These are phyloP conservation scores for Poeciliopsis infans DNA, from an alignment of 2,797 vertebrate species.

Conservation along the genomic window DNA sequence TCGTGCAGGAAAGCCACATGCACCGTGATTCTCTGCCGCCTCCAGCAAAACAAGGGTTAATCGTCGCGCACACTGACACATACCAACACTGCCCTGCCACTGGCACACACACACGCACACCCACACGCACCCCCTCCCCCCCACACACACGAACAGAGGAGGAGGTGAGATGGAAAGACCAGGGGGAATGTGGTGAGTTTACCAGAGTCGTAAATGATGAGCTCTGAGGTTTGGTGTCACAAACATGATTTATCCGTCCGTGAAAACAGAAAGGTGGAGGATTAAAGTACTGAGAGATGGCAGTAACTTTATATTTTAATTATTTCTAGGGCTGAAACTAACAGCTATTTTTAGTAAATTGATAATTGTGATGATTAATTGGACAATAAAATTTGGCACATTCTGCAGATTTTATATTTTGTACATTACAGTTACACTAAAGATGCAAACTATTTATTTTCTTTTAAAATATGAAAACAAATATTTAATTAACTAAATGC, in stretches of 20 bases:
- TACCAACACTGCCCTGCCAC: slow-evolving; percentile 76
- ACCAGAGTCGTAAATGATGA: slow-evolving; percentile 49
- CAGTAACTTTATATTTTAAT: background rate
- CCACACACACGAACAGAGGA: slow-evolving; percentile 52
- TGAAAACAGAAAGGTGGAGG: background rate
- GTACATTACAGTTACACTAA: too few species aligned
- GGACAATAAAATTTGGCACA: background rate
- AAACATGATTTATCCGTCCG: slow-evolving; percentile 15
- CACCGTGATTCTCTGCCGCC: slow-evolving; percentile 75
- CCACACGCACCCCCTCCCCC: slow-evolving; percentile 27
- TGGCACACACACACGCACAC: slow-evolving; percentile 49
- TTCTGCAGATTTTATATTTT: background rate
- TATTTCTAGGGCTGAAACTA: background rate
- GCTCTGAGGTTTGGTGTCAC: slow-evolving; percentile 18
- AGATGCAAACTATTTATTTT: too few species aligned
- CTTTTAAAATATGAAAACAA: background rate
- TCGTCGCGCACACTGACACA: slow-evolving; percentile 58
- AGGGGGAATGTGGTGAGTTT: slow-evolving; percentile 56
- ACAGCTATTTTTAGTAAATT: background rate
- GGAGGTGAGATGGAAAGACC: slow-evolving; percentile 45
- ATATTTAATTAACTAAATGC: background rate
- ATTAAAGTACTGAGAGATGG: background rate
- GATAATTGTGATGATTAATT: background rate
- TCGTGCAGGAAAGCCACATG: slow-evolving; percentile 84
- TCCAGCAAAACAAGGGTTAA: slow-evolving; percentile 78